phyloP scores from a whole-genome alignment of 2,888 invertebrate genomes.

The Drosophila bunnanda region DNA sequence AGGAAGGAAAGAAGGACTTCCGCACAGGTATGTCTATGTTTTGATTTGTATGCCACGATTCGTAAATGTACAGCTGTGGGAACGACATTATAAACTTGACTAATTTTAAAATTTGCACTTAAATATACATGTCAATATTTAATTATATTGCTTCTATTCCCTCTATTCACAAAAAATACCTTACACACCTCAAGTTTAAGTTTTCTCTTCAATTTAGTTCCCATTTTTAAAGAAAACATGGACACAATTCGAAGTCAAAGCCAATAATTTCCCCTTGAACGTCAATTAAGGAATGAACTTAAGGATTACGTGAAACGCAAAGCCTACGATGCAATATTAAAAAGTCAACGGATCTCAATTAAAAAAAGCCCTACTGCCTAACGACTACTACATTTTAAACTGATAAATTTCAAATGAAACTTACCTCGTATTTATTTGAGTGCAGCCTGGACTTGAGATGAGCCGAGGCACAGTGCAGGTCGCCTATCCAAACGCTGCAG shows the following conservation, averaged over 20 bases:
- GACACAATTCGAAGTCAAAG: not conserved
- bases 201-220: too few species aligned
- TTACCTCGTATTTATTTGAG: slow-evolving; percentile 92
- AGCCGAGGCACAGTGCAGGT: slow-evolving; percentile 93
- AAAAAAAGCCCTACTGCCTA: not conserved
- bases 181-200: not conserved
- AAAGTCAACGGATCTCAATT: not conserved
- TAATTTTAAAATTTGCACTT: not conserved
- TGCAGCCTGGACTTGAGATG: slow-evolving; percentile 93
- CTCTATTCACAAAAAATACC: not conserved
- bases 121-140: not conserved
- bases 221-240: not conserved
- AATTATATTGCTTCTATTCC: not conserved
- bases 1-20: not conserved
- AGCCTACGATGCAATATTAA: not conserved
- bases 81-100: not conserved
- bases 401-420: slow-evolving; percentile 73
- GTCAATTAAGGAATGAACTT: not conserved
- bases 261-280: not conserved
- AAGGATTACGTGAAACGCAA: not conserved
- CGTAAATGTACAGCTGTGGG: not conserved
- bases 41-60: not conserved
- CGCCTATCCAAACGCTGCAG: slow-evolving; percentile 94
- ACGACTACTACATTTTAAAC: not conserved
- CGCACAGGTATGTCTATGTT: not conserved